Conservation (phyloP, 2,888 invertebrate genomes). For the Troides helena region DNA sequence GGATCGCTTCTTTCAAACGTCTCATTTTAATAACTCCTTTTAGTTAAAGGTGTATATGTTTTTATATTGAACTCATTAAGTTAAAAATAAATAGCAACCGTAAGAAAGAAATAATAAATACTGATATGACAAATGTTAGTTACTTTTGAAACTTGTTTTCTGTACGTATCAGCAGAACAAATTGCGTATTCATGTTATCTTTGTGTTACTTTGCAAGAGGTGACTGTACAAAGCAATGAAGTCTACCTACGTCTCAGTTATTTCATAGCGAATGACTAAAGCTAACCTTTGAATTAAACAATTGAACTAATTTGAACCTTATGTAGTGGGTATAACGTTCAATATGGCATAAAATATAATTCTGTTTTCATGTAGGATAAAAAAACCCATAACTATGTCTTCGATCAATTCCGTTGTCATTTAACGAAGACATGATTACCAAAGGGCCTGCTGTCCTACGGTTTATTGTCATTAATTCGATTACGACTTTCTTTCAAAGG, state of each 20-base stretch:
- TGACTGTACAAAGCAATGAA: not conserved
- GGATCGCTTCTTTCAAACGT: too few species aligned
- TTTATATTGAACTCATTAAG: too few species aligned
- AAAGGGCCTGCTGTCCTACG: conserved; percentile 25
- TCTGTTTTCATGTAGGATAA: not conserved
- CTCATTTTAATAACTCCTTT: too few species aligned
- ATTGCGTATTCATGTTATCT: not conserved
- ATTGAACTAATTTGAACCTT: not conserved
- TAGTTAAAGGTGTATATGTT: too few species aligned
- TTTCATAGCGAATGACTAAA: not conserved
- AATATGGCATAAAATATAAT: not conserved
- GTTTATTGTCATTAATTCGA: conserved; percentile 50
- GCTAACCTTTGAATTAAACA: not conserved
- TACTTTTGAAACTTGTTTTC: too few species aligned
- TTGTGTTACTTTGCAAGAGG: not conserved
- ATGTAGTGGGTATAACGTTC: not conserved
- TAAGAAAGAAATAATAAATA: too few species aligned
- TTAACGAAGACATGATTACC: conserved; percentile 23
- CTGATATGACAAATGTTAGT: too few species aligned
- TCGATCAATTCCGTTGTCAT: conserved; percentile 19
- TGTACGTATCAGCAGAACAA: too few species aligned
- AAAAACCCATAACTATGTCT: conserved; percentile 14
- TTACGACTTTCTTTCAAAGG: conserved; percentile 52
- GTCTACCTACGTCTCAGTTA: not conserved
- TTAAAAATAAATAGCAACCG: too few species aligned